phyloP scores from a whole-genome alignment of 2,113 vertebrate genomes.

The Trematocara macrostoma region DNA sequence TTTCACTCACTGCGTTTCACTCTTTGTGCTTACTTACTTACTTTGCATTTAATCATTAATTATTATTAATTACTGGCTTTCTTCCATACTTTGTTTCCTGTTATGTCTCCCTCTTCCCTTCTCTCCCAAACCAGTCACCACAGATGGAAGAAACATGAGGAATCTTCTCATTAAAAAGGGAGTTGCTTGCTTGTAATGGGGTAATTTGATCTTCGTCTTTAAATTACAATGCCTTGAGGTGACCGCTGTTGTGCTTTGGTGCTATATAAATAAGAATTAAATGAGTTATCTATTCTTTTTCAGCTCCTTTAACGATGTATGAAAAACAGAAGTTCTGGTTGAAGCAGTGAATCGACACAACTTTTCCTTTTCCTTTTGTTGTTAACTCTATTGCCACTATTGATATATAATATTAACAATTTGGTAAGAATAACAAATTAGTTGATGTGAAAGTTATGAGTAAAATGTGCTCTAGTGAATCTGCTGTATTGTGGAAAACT shows the following conservation, averaged over 20 bases:
- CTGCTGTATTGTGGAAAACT: background rate
- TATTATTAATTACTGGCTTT: background rate
- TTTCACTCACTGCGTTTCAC: background rate
- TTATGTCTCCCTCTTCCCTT: background rate
- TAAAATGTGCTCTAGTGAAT: background rate
- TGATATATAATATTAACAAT: background rate
- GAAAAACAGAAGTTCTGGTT: background rate
- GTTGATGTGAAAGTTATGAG: background rate
- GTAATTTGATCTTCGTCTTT: background rate
- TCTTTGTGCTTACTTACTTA: background rate
- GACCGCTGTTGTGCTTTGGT: background rate
- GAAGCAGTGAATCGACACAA: background rate
- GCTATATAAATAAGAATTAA: background rate
- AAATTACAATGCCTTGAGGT: background rate
- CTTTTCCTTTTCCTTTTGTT: background rate
- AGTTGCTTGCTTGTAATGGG: background rate
- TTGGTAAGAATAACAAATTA: background rate
- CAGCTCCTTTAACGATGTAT: background rate
- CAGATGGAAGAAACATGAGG: background rate
- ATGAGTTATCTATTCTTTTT: background rate
- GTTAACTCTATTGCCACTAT: background rate
- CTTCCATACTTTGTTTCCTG: background rate
- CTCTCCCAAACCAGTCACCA: background rate
- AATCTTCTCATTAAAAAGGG: background rate
- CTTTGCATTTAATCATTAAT: background rate